Evolutionary conservation across 2,797 vertebrate genomes (phyloP).

Genomic region (Gadopsis bispinosus): DNA sequence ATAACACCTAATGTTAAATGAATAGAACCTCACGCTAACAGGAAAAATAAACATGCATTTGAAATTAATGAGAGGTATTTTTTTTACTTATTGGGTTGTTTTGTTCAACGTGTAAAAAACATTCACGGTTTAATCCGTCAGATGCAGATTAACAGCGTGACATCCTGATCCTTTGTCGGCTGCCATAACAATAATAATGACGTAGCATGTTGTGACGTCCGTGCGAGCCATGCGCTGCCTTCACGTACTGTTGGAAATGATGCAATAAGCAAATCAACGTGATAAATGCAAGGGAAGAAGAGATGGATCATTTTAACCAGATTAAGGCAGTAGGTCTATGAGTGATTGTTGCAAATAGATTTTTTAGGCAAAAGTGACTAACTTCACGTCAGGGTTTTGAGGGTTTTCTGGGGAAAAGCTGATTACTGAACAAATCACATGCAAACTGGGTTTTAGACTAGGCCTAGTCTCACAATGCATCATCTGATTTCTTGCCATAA

Average conservation of each 20-base stretch:
- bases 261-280: fast-evolving
- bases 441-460: slow-evolving; percentile 30
- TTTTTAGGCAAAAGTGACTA: slow-evolving; percentile 4
- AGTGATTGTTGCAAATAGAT: neutral
- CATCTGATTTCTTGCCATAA: slow-evolving; percentile 48
- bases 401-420: slow-evolving; percentile 25
- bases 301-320: neutral
- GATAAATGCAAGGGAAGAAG: neutral
- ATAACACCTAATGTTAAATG: neutral
- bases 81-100: slow-evolving; percentile 1
- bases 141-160: slow-evolving; percentile 43
- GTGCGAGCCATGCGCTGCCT: slow-evolving; percentile 50
- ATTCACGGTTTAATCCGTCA: slow-evolving; percentile 32
- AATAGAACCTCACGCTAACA: neutral
- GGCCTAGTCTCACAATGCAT: slow-evolving; percentile 38
- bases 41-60: neutral
- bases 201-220: slow-evolving; percentile 69
- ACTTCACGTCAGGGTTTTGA: slow-evolving; percentile 23
- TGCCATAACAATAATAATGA: slow-evolving; percentile 67
- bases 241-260: slow-evolving; percentile 40
- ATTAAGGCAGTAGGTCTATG: neutral
- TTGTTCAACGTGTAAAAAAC: slow-evolving; percentile 2
- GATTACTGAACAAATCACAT: slow-evolving; percentile 58
- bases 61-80: neutral
- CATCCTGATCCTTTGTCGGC: slow-evolving; percentile 69